phyloP scores from a whole-genome alignment of 2,888 invertebrate genomes.

The Tortrix viridana region DNA sequence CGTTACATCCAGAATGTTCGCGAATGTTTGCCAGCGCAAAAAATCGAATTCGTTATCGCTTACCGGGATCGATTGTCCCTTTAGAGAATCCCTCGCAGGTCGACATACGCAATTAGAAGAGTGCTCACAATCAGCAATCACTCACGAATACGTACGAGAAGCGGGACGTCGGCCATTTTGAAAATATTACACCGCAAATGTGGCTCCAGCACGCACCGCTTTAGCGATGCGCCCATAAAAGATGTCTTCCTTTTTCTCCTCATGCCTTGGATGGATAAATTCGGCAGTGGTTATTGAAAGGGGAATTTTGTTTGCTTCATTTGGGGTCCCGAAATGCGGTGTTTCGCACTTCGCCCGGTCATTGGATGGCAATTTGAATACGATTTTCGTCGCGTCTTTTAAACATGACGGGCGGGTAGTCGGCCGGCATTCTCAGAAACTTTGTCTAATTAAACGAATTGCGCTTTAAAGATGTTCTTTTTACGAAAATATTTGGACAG shows the following conservation, averaged over 20 bases:
- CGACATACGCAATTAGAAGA: constrained; percentile 66
- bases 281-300: constrained; percentile 59
- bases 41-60: constrained; percentile 55
- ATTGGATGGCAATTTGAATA: constrained; percentile 65
- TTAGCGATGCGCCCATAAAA: constrained; percentile 43
- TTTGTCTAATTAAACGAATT: constrained; percentile 48
- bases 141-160: constrained; percentile 50
- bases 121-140: constrained; percentile 54
- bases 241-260: constrained; percentile 45
- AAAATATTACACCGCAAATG: constrained; percentile 54
- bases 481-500: constrained; percentile 41
- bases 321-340: constrained; percentile 67
- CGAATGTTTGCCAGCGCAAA: constrained; percentile 35
- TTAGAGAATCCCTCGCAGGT: constrained; percentile 52
- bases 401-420: constrained; percentile 54
- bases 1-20: constrained; percentile 40
- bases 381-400: constrained; percentile 53
- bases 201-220: constrained; percentile 42
- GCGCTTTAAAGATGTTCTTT: constrained; percentile 40
- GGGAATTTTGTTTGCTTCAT: constrained; percentile 54
- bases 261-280: constrained; percentile 53
- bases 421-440: constrained; percentile 56
- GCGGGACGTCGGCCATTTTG: constrained; percentile 57
- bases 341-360: constrained; percentile 64
- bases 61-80: constrained; percentile 55